Evolutionary conservation across 2,797 vertebrate species (phyloP).

Genomic region (Apogon talboti): DNA sequence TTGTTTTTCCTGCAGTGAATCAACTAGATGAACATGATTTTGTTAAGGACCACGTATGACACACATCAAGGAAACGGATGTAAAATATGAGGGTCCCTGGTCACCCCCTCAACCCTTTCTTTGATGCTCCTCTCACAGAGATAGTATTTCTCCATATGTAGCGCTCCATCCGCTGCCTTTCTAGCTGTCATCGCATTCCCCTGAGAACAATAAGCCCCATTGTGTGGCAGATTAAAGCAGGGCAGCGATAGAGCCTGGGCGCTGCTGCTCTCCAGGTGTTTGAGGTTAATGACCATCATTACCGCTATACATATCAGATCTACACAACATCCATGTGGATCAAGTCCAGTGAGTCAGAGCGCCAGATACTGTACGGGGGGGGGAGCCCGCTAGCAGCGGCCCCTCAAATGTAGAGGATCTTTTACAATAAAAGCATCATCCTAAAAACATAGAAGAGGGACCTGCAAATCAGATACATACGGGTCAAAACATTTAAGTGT

Average conservation of each 20-base stretch:
- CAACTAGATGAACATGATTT: neutral
- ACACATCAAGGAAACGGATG: conserved; percentile 8
- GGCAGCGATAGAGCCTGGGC: conserved; percentile 43
- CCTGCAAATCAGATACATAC: too few relatives aligned
- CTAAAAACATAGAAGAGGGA: too few relatives aligned
- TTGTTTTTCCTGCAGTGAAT: neutral
- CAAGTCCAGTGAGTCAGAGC: conserved; percentile 22
- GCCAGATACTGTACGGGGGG: neutral
- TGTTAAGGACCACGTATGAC: neutral
- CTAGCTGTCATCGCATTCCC: conserved; percentile 48
- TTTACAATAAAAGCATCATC: neutral
- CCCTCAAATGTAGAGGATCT: neutral
- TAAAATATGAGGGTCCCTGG: conserved; percentile 14
- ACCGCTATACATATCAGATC: conserved; percentile 63
- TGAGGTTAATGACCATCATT: conserved; percentile 75
- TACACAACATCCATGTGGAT: conserved; percentile 50
- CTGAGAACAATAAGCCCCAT: conserved; percentile 73
- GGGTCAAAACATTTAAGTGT: too few relatives aligned
- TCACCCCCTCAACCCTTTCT: conserved; percentile 25
- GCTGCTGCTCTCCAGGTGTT: conserved; percentile 64
- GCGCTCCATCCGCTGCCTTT: conserved; percentile 41
- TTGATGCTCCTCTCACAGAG: conserved; percentile 77
- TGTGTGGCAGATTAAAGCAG: conserved; percentile 65
- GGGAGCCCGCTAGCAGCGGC: conserved; percentile 1
- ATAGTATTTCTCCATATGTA: conserved; percentile 78